Conservation (phyloP, 2,113 vertebrate species). For the Caloenas nicobarica region DNA sequence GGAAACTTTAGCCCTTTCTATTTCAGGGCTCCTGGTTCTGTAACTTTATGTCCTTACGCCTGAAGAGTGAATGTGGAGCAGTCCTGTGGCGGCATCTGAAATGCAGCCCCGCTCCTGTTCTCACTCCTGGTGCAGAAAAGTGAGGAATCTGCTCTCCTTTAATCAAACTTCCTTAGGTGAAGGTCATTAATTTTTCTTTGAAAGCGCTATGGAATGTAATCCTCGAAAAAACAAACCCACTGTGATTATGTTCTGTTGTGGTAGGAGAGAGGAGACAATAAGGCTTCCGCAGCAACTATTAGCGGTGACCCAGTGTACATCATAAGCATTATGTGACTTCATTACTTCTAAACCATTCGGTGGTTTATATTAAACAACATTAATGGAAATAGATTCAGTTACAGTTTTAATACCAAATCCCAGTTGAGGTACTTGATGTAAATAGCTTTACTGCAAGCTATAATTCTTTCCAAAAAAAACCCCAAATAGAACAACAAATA, state of each 20-base stretch:
- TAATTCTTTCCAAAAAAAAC: background rate
- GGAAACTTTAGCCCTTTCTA: background rate
- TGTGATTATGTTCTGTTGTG: background rate
- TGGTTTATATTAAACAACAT: background rate
- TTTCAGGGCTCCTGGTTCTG: background rate
- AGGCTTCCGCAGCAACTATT: slow-evolving; percentile 35
- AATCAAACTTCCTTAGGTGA: background rate
- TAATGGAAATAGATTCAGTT: background rate
- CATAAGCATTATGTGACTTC: background rate
- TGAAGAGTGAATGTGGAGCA: background rate
- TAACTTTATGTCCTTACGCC: background rate
- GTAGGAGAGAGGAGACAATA: background rate
- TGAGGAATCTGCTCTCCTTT: background rate
- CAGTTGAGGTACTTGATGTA: background rate
- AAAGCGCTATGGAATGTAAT: background rate
- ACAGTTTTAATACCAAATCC: background rate
- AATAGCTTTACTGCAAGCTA: background rate
- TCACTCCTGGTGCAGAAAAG: background rate
- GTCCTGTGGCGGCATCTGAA: background rate
- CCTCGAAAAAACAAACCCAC: background rate
- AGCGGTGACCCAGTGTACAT: background rate
- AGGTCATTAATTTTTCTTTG: background rate
- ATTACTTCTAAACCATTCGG: background rate
- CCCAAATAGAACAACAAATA: background rate
- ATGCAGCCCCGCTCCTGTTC: background rate